These are phyloP conservation scores for Drosophila algonquin DNA, from an alignment of 2,888 invertebrate genomes.

Conservation along the genomic window DNA sequence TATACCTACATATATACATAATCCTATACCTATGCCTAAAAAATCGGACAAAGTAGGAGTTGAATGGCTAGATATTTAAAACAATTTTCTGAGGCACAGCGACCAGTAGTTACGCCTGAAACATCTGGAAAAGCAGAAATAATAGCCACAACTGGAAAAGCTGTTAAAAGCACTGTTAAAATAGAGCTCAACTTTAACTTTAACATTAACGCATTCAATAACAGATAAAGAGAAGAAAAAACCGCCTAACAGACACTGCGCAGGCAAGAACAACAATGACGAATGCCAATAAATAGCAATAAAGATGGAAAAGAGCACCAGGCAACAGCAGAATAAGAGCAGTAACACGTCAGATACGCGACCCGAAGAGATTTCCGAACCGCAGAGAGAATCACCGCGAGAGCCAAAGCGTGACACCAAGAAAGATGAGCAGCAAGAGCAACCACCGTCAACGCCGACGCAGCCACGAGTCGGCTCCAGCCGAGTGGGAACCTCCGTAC, in stretches of 20 bases:
- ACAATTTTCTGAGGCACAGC: too few species aligned
- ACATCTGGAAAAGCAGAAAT: too few species aligned
- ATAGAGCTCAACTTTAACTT: neutral
- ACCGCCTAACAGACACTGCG: constrained; percentile 6
- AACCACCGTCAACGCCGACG: neutral
- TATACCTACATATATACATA: too few species aligned
- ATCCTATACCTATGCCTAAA: too few species aligned
- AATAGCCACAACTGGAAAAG: too few species aligned
- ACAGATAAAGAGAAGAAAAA: constrained; percentile 20
- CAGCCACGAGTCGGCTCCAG: constrained; percentile 52
- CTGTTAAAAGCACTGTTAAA: neutral
- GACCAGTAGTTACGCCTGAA: too few species aligned
- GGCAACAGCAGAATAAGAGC: neutral
- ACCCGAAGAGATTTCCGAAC: neutral
- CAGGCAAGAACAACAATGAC: constrained; percentile 1
- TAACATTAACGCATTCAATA: neutral
- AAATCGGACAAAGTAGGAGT: too few species aligned
- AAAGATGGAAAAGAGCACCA: constrained; percentile 29
- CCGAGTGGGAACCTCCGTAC: constrained; percentile 53
- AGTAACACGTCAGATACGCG: constrained; percentile 5
- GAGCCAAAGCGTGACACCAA: neutral
- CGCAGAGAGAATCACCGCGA: neutral
- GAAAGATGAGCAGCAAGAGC: neutral
- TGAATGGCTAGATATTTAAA: too few species aligned
- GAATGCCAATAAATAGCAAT: constrained; percentile 32